Evolutionary conservation across 2,113 vertebrate genomes (phyloP).

Genomic region (Alces alces): DNA sequence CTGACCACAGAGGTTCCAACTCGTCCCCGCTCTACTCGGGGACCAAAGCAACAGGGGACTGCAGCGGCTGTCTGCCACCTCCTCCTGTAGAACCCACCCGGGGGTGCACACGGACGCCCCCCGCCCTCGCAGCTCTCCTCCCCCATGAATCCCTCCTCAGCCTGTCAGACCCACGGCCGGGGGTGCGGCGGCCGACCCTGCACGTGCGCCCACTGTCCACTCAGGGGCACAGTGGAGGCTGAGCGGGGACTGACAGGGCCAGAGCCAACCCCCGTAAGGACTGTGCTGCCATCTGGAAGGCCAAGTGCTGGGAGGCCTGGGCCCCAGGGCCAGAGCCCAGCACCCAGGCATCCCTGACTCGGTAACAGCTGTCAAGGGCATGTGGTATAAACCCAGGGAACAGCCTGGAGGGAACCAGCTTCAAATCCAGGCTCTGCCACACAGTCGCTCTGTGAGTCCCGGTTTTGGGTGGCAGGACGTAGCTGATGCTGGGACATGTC

Average conservation of each 20-base stretch:
- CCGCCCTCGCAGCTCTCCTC: background rate
- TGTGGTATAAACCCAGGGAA: rapidly evolving
- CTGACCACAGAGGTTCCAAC: background rate
- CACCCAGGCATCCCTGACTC: background rate
- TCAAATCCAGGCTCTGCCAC: background rate
- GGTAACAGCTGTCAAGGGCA: too few species aligned
- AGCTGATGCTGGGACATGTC: rapidly evolving
- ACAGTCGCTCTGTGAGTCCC: rapidly evolving
- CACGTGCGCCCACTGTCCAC: rapidly evolving
- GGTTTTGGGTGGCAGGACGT: background rate
- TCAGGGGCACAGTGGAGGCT: background rate
- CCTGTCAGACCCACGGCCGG: background rate
- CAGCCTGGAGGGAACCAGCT: background rate
- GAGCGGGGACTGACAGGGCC: background rate
- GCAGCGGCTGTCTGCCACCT: background rate
- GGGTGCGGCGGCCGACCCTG: rapidly evolving
- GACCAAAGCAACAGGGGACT: background rate
- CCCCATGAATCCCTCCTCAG: rapidly evolving
- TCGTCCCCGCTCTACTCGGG: background rate
- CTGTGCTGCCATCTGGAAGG: background rate
- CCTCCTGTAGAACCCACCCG: background rate
- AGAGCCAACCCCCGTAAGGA: rapidly evolving
- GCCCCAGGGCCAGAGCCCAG: background rate
- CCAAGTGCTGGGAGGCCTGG: background rate
- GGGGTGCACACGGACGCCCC: background rate